Percentiles rank a stretch among this genome's conserved stretches.
Conservation (phyloP, 2,113 vertebrate genomes). For the Zosterops lateralis region DNA sequence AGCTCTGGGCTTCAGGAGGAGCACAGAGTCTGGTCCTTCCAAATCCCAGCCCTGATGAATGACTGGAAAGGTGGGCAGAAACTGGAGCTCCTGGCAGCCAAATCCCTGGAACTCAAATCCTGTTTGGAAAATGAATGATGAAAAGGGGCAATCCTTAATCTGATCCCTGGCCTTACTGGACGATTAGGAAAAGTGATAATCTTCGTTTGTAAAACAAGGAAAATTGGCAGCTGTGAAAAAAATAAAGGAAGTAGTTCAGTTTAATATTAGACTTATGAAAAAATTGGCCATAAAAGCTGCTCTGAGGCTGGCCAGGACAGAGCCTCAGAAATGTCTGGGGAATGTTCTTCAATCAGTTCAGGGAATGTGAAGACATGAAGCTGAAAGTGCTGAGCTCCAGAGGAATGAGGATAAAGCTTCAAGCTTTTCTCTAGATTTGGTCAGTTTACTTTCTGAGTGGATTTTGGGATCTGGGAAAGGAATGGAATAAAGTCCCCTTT, state of each 20-base stretch:
- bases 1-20: not conserved
- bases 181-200: conserved; percentile 58
- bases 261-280: conserved; percentile 39
- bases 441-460: conserved; percentile 34
- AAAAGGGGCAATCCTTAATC: conserved; percentile 35
- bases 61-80: conserved; percentile 42
- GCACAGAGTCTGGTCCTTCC: not conserved
- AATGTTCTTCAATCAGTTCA: conserved; percentile 41
- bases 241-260: conserved; percentile 45
- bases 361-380: conserved; percentile 57
- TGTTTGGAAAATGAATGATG: conserved; percentile 31
- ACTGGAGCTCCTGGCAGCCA: conserved; percentile 22
- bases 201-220: conserved; percentile 46
- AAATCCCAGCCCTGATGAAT: not conserved
- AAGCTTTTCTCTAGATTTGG: conserved; percentile 55
- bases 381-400: conserved; percentile 53
- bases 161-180: conserved; percentile 25
- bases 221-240: conserved; percentile 57
- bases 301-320: conserved; percentile 13
- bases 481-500: not conserved
- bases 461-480: not conserved
- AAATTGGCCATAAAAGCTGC: conserved; percentile 23
- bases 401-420: conserved; percentile 49
- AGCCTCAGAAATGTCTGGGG: conserved; percentile 33
- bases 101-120: conserved; percentile 6